Conservation (phyloP, 1,140 invertebrate species). For the Ylistrum balloti region DNA sequence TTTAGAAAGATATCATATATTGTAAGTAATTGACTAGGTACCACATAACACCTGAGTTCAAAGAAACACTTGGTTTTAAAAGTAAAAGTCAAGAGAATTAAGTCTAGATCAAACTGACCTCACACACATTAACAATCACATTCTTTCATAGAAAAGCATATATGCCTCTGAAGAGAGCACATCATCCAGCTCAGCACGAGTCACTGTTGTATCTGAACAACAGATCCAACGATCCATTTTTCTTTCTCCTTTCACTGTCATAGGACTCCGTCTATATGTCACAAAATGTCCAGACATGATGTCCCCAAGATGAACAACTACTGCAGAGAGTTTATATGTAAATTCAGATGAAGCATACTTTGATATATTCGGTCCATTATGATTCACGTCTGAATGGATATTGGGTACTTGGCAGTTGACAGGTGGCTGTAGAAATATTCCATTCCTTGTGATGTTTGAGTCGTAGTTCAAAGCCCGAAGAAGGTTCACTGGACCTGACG, state of each 20-base stretch:
- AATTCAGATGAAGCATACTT: slow-evolving; percentile 59
- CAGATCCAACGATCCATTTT: slow-evolving; percentile 81
- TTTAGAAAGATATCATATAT: too few species aligned
- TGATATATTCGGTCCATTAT: slow-evolving; percentile 68
- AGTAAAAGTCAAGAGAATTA: background rate
- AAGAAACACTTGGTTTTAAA: background rate
- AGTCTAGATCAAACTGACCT: background rate
- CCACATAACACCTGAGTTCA: background rate
- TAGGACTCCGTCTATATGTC: slow-evolving; percentile 90
- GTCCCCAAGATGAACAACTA: slow-evolving; percentile 94
- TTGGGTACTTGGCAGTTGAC: slow-evolving; percentile 29
- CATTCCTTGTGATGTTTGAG: slow-evolving; percentile 70
- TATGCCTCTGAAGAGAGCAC: slow-evolving; percentile 83
- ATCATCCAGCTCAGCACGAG: slow-evolving; percentile 77
- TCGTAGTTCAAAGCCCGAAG: slow-evolving; percentile 79
- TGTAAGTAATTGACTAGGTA: background rate
- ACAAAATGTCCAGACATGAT: slow-evolving; percentile 95
- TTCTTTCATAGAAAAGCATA: slow-evolving; percentile 84
- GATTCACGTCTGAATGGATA: slow-evolving; percentile 73
- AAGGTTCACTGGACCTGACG: slow-evolving; percentile 75
- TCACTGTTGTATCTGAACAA: slow-evolving; percentile 83
- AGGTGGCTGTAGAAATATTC: slow-evolving; percentile 72
- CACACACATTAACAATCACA: slow-evolving; percentile 55
- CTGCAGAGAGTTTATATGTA: slow-evolving; percentile 89
- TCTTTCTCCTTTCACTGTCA: slow-evolving; percentile 69